Evolutionary conservation across 2,888 invertebrate genomes (phyloP).

Genomic region (Lithodes maja): DNA sequence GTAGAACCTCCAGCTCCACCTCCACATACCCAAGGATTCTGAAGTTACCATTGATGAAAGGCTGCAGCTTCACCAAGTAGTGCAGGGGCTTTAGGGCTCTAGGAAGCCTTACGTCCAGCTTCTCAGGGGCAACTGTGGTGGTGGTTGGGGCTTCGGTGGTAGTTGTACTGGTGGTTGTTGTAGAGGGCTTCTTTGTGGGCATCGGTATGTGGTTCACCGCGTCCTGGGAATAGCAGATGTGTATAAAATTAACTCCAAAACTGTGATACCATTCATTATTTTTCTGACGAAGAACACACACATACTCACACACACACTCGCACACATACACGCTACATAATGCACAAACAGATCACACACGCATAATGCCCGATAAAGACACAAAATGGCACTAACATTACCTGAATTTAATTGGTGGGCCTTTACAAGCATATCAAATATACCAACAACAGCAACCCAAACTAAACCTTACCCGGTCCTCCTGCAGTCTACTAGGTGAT

Average conservation of each 20-base stretch:
- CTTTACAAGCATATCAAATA: too few relatives aligned
- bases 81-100: slow-evolving; percentile 49
- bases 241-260: neutral
- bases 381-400: too few relatives aligned
- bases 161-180: slow-evolving; percentile 6
- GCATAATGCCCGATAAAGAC: too few relatives aligned
- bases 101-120: slow-evolving; percentile 43
- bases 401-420: too few relatives aligned
- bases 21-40: slow-evolving; percentile 71
- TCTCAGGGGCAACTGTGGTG: neutral
- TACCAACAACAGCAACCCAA: too few relatives aligned
- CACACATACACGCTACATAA: too few relatives aligned
- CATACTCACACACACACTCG: too few relatives aligned
- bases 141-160: neutral
- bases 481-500: too few relatives aligned
- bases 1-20: slow-evolving; percentile 65
- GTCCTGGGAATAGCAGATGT: neutral
- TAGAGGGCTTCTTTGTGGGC: neutral
- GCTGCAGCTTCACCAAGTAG: slow-evolving; percentile 75
- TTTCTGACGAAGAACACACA: too few relatives aligned
- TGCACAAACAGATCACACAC: too few relatives aligned
- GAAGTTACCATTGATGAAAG: slow-evolving; percentile 75
- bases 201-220: neutral
- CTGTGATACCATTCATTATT: too few relatives aligned
- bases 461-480: too few relatives aligned